Conservation (phyloP, 2,797 vertebrate genomes). For the Benthosema pterotum region DNA sequence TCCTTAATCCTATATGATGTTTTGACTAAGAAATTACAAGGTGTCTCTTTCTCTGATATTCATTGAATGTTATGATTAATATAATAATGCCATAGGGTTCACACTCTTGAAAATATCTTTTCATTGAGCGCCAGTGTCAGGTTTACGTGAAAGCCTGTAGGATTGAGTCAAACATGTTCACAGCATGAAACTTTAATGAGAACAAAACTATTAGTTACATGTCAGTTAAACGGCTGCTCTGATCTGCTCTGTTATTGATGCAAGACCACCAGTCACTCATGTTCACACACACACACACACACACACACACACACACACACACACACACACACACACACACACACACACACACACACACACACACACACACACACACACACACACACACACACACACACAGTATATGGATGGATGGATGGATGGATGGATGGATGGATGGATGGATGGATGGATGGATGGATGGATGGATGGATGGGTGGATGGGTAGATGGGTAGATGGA, state of each 20-base stretch:
- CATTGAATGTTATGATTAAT: background rate
- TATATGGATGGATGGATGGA: no score
- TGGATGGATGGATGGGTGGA: no score
- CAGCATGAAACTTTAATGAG: constrained; percentile 78
- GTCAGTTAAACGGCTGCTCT: constrained; percentile 44
- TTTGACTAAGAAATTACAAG: no score
- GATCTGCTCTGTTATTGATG: constrained; percentile 58
- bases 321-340: constrained; percentile 14
- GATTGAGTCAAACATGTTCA: constrained; percentile 39
- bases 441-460: no score
- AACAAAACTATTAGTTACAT: constrained; percentile 66
- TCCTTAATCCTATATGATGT: no score
- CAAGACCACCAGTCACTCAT: constrained; percentile 36
- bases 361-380: constrained; percentile 4
- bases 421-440: no score
- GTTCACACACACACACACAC: background rate
- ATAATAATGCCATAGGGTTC: background rate
- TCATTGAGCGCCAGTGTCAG: no score
- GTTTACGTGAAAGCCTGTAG: no score
- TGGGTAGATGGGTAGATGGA: no score
- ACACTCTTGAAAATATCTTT: no score
- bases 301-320: constrained; percentile 32
- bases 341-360: background rate
- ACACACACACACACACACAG: constrained; percentile 4
- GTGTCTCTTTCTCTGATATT: no score